phyloP scores from a whole-genome alignment of 2,888 invertebrate genomes.

The Dryobotodes eremita region DNA sequence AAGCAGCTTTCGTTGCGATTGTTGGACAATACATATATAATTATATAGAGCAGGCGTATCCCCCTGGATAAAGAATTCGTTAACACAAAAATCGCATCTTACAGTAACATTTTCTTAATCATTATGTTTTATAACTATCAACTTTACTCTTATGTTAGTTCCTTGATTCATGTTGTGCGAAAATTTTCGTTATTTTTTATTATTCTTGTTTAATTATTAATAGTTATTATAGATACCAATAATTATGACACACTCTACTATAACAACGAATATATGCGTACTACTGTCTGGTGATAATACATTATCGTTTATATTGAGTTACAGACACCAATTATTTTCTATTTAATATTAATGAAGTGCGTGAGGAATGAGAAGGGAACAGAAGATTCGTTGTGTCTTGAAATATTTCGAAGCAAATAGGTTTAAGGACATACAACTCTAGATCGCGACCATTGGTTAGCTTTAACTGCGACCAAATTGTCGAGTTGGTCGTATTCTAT shows the following conservation, averaged over 20 bases:
- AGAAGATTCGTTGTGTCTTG: conserved; percentile 85
- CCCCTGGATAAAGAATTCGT: conserved; percentile 54
- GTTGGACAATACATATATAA: conserved; percentile 71
- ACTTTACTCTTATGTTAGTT: conserved; percentile 86
- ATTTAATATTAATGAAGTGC: conserved; percentile 77
- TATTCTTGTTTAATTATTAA: conserved; percentile 76
- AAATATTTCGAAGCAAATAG: conserved; percentile 73
- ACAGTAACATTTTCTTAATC: conserved; percentile 74
- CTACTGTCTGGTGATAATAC: conserved; percentile 80
- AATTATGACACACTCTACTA: conserved; percentile 86
- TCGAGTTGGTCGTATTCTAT: conserved; percentile 27
- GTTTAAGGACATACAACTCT: conserved; percentile 39
- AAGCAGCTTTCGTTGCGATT: conserved; percentile 56
- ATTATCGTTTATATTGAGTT: conserved; percentile 79
- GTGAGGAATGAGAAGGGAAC: conserved; percentile 78
- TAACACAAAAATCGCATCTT: conserved; percentile 69
- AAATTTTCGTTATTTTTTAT: conserved; percentile 83
- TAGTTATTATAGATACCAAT: conserved; percentile 75
- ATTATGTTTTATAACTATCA: conserved; percentile 79
- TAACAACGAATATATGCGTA: conserved; percentile 82
- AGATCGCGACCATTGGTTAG: conserved; percentile 32
- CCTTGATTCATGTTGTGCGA: conserved; percentile 89
- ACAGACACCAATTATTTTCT: conserved; percentile 89
- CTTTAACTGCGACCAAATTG: conserved; percentile 25
- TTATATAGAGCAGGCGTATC: conserved; percentile 63